These are phyloP conservation scores for Avahi laniger DNA, from an alignment of 2,797 vertebrate genomes.

Conservation along the genomic window DNA sequence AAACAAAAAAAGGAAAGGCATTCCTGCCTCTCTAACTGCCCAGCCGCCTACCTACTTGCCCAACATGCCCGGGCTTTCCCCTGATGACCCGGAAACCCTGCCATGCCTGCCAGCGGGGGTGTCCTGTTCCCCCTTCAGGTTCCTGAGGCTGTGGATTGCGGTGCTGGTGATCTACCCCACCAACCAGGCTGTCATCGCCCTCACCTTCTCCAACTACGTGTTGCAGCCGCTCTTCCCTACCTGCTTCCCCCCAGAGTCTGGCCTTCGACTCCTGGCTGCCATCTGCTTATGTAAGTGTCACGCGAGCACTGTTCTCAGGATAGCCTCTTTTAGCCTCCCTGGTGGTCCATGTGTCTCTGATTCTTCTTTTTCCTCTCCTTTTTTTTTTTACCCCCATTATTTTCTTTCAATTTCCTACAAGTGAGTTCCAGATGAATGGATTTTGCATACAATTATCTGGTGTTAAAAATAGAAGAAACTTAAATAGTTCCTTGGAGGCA, in stretches of 20 bases:
- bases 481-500: background rate
- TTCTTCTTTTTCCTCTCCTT: background rate
- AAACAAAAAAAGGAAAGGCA: background rate
- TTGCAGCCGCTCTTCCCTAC: slow-evolving; percentile 90
- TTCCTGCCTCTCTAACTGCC: background rate
- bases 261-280: slow-evolving; percentile 87
- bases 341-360: background rate
- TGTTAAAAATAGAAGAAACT: background rate
- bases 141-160: slow-evolving; percentile 92
- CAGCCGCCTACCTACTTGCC: background rate
- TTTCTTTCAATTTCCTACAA: background rate
- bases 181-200: slow-evolving; percentile 91
- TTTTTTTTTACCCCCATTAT: background rate
- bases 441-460: slow-evolving; percentile 1
- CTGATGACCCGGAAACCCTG: background rate
- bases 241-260: slow-evolving; percentile 87
- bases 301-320: background rate
- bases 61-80: background rate
- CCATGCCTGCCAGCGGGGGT: background rate
- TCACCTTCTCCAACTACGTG: slow-evolving; percentile 92
- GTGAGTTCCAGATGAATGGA: background rate
- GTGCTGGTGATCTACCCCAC: slow-evolving; percentile 92
- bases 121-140: slow-evolving; percentile 82
- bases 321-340: background rate
- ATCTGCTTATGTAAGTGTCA: slow-evolving; percentile 90